Evolutionary conservation across 2,797 vertebrate species (phyloP).

Genomic region (Scyliorhinus canicula): DNA sequence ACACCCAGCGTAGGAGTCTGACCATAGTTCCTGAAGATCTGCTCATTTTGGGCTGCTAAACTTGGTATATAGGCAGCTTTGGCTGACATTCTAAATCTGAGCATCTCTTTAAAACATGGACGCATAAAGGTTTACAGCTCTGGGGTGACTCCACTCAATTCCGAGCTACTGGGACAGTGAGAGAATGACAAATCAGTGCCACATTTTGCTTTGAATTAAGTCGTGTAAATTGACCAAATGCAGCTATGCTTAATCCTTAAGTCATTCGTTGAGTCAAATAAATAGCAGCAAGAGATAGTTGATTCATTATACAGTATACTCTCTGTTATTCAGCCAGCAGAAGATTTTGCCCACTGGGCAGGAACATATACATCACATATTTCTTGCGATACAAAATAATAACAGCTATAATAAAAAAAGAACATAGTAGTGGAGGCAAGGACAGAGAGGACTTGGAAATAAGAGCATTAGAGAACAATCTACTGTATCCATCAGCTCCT

Average conservation of each 20-base stretch:
- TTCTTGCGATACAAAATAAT: conserved; percentile 25
- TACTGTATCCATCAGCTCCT: conserved; percentile 25
- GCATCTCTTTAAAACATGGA: background rate
- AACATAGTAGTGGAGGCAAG: background rate
- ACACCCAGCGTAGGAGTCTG: background rate
- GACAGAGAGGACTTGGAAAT: conserved; percentile 15
- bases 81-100: background rate
- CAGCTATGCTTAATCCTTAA: background rate
- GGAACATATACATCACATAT: background rate
- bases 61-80: background rate
- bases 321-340: background rate
- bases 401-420: conserved; percentile 15
- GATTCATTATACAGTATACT: background rate
- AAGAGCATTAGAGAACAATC: conserved; percentile 29
- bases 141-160: background rate
- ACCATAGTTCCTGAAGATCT: background rate
- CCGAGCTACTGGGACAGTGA: background rate
- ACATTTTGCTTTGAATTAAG: background rate
- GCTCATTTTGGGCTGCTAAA: background rate
- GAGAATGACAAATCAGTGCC: background rate
- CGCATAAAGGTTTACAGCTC: background rate
- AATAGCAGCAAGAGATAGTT: background rate
- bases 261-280: conserved; percentile 1
- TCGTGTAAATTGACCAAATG: conserved; percentile 5
- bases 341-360: background rate